Base-by-base conservation (phyloP, 2,113 vertebrate species). In the Malurus alboscapulatus region DNA sequence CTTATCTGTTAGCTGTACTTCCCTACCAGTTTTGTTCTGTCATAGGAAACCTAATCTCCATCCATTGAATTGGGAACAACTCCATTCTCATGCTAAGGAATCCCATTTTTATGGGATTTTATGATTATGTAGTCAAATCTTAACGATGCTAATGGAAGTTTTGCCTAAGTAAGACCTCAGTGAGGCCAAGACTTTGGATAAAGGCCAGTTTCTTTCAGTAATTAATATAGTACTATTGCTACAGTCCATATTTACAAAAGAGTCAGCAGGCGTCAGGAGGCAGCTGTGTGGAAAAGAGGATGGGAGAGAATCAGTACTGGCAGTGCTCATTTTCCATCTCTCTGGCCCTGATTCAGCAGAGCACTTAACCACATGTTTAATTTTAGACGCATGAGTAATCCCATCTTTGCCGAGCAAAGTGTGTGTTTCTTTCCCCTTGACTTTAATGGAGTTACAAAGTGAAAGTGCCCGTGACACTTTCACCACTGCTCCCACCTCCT, bases 291-390 rank as follows among this genome's bases (percentile, higher is more conserved):
- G 94, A 96, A 88, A 74, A 83, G 94, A 86, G 62, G 65, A 93
- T 93, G 73, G 73, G 86, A 54, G 59, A 88, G 90, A 95, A 88
- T 95, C 93, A 87, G 96, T 83, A 87, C 96, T 93, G 89, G 89
- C 89, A 96, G 89, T 92, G 83, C 91, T 96, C 81, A 87, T 88
- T 95, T 95, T 94, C 88, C 92, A 87, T 94, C 88, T 71, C 90
- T 81, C 93, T 96, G 94, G 94, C 95, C 93, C 73, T 82, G 77
- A 84, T 95, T 96, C 95, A 96, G 94, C 93, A 96, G 92, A 96
- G 95, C 94, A 96, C 94, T 94, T 95, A 95, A 94, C 92, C 93
- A 95, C 91, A 96, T 96, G 91, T 96, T 96, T 96, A 95, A 94
- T 96, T 96, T 96, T 95, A 96, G 91, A 89, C 8, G 12, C 93